phyloP scores from a whole-genome alignment of 1,140 invertebrate species.

The Drosophila sp. region DNA sequence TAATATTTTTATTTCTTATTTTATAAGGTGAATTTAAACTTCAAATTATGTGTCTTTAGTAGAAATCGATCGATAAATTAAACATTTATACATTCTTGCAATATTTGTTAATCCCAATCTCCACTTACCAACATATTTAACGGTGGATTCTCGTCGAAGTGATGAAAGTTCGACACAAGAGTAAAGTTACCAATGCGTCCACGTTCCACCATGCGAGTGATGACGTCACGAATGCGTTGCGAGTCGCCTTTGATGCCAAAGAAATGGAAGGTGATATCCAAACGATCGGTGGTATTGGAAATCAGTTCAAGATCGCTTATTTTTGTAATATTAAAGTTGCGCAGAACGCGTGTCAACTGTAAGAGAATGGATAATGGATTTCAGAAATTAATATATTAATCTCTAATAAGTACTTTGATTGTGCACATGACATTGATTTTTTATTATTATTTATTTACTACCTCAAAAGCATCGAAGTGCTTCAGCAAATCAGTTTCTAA shows the following conservation, averaged over 20 bases:
- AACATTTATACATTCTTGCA: background rate
- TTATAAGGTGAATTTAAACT: no score
- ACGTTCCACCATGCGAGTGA: slow-evolving; percentile 87
- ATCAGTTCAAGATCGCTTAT: slow-evolving; percentile 89
- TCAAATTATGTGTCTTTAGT: no score
- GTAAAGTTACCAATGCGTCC: slow-evolving; percentile 88
- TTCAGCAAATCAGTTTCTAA: no score
- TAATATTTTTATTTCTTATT: no score
- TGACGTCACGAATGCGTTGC: slow-evolving; percentile 87
- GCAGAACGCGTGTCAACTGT: slow-evolving; percentile 88
- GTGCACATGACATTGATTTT: slow-evolving; percentile 32
- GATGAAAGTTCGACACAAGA: slow-evolving; percentile 87
- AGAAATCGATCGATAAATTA: no score
- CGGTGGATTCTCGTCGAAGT: slow-evolving; percentile 87
- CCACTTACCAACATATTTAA: slow-evolving; percentile 86
- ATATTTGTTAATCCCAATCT: background rate
- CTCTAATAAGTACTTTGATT: slow-evolving; percentile 2
- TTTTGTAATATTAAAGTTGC: slow-evolving; percentile 88
- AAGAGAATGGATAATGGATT: slow-evolving; percentile 61
- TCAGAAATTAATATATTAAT: slow-evolving; percentile 4
- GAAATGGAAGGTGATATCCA: slow-evolving; percentile 88
- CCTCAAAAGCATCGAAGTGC: no score
- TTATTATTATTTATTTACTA: slow-evolving; percentile 28
- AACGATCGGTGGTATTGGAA: slow-evolving; percentile 87
- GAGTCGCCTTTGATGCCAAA: slow-evolving; percentile 87